Evolutionary conservation across 1,140 invertebrate genomes (phyloP).

Genomic region (Micrasema minimum): DNA sequence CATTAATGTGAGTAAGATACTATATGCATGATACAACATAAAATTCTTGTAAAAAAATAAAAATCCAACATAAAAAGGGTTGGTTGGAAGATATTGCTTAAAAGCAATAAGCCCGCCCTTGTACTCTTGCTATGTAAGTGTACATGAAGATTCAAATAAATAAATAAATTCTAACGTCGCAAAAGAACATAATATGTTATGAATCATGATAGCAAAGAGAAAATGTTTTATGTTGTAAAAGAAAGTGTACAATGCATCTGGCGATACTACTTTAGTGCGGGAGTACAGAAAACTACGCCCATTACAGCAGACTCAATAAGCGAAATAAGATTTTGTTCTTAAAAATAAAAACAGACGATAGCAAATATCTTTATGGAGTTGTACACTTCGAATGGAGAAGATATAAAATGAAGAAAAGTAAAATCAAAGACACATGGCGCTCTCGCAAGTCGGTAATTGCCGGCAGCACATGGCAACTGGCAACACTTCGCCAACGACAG

Average conservation of each 20-base stretch:
- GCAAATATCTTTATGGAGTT: conserved; percentile 35
- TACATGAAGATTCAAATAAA: too few relatives aligned
- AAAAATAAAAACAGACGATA: conserved; percentile 32
- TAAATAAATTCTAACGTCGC: too few relatives aligned
- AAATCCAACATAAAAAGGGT: too few relatives aligned
- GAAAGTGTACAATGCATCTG: conserved; percentile 30
- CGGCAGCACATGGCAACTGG: conserved; percentile 34
- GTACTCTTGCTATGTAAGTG: too few relatives aligned
- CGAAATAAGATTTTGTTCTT: conserved; percentile 38
- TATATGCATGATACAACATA: too few relatives aligned
- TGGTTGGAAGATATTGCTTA: too few relatives aligned
- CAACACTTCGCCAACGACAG: conserved; percentile 11
- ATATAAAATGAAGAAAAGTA: conserved; percentile 40
- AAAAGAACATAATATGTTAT: too few relatives aligned
- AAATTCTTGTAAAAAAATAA: too few relatives aligned
- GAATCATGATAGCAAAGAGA: too few relatives aligned
- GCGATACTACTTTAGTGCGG: background rate
- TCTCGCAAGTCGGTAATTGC: conserved; percentile 36
- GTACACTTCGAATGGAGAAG: conserved; percentile 23
- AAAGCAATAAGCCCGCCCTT: too few relatives aligned
- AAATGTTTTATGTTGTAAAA: too few relatives aligned
- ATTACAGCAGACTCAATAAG: conserved; percentile 33
- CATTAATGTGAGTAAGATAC: too few relatives aligned
- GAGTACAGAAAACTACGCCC: conserved; percentile 20
- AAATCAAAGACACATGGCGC: conserved; percentile 43